Evolutionary conservation across 2,113 vertebrate species (phyloP), one percentile per base, ranked within the genome.

Genomic region (Gracilinanus agilis): DNA sequence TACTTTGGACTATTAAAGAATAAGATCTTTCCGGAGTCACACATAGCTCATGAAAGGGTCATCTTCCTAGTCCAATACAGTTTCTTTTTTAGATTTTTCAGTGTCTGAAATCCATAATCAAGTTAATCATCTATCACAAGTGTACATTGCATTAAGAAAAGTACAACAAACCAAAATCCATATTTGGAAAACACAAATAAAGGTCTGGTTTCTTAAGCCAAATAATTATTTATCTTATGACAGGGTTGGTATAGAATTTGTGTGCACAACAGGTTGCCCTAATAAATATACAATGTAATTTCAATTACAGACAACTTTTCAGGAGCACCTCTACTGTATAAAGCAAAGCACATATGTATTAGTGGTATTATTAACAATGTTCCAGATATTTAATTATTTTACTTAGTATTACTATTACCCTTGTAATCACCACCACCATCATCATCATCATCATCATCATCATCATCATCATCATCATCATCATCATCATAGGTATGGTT

Each of bases 271-370:
- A 91, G 44, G 90, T 53, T 61, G 91, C 3, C 96, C 24, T 83
- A 92, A 90, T 91, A 61, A 93, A 93, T 8, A 54, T 95, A 56
- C 93, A 90, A 75, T 92, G 90, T 67, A 49, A 96, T 21, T 93
- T 88, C 44, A 91, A 94, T 95, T 95, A 92, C 24, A 92, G 94
- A 88, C 94, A 90, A 58, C 92, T 96, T 97, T 98, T 95, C 44
- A 89, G 94, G 53, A 24, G 90, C 93, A 34, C 9, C 92, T 93
- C 53, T 91, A 40, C 94, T 95, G 34, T 95, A 83, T 96, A 90
- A 94, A 96, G 91, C 93, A 94, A 93, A 49, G 54, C 58, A 92
- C 55, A 94, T 67, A 96, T 54, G 56, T 89, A 90, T 94, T 94
- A 96, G 67, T 94, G 95, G 90, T 89, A 89, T n/a, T 88, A 94